Conservation (phyloP, 2,888 invertebrate species). For the Synanthedon myopaeformis region DNA sequence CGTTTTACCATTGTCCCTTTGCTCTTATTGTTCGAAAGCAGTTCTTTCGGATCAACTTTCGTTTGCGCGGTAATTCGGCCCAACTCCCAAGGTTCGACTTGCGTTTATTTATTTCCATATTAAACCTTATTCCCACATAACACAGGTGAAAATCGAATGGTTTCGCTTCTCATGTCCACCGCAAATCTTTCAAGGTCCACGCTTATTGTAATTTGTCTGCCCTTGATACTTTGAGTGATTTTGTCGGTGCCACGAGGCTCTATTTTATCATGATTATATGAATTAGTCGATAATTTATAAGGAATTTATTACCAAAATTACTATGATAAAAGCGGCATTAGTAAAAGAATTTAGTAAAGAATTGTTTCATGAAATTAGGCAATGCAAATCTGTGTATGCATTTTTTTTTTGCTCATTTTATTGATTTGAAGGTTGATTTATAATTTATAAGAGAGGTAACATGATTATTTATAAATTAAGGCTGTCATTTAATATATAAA, state of each 20-base stretch:
- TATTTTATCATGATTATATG: constrained; percentile 2
- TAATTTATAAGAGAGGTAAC: too few species aligned
- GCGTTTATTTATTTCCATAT: too few species aligned
- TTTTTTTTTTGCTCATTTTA: too few species aligned
- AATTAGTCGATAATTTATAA: constrained; percentile 4
- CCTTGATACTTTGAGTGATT: constrained; percentile 1
- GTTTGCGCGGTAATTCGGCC: background rate
- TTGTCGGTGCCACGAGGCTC: constrained; percentile 1
- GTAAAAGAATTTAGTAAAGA: background rate
- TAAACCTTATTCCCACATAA: too few species aligned
- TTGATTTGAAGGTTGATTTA: too few species aligned
- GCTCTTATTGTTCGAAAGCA: constrained; percentile 7
- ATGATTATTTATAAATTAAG: too few species aligned
- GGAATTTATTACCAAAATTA: constrained; percentile 3
- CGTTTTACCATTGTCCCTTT: constrained; percentile 9
- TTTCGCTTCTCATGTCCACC: constrained; percentile 1
- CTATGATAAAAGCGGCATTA: background rate
- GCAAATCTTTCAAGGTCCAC: constrained; percentile 5
- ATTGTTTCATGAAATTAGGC: too few species aligned
- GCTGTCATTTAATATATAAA: too few species aligned
- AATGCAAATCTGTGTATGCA: too few species aligned
- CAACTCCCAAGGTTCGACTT: background rate
- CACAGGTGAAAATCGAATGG: too few species aligned
- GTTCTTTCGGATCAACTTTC: constrained; percentile 9
- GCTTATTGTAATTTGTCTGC: constrained; percentile 3